phyloP scores from a whole-genome alignment of 2,888 invertebrate species.

The Caenorhabditis panamensis region DNA sequence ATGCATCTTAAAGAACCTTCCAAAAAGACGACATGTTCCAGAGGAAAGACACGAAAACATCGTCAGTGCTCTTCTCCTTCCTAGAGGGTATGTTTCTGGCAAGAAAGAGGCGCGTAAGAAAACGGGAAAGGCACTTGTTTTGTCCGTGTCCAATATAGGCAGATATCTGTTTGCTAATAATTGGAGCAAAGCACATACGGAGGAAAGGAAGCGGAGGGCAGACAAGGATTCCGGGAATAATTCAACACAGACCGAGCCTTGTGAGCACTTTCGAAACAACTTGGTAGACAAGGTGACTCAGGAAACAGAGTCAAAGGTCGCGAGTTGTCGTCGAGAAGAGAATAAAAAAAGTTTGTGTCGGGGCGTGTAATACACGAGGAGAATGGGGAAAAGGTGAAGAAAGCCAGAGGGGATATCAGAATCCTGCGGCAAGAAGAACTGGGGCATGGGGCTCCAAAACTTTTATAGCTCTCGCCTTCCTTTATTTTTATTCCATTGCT shows the following conservation, averaged over 20 bases:
- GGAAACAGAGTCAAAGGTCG: background rate
- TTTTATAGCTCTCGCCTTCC: slow-evolving; percentile 6
- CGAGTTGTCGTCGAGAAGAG: background rate
- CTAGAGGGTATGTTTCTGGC: slow-evolving; percentile 3
- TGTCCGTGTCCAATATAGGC: slow-evolving; percentile 10
- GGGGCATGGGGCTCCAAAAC: background rate
- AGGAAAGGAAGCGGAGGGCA: background rate
- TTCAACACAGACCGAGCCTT: background rate
- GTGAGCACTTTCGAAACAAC: slow-evolving; percentile 2
- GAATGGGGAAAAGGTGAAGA: background rate
- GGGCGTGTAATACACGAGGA: background rate
- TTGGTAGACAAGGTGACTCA: slow-evolving; percentile 6
- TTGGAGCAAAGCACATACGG: slow-evolving; percentile 24
- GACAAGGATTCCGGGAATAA: slow-evolving; percentile 1
- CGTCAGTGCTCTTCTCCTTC: background rate
- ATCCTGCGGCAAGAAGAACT: background rate
- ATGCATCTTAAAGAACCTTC: no score
- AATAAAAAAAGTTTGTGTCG: background rate
- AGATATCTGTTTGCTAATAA: slow-evolving; percentile 41
- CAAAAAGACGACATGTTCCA: no score
- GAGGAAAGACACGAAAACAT: no score
- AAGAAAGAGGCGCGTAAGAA: background rate
- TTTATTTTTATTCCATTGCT: background rate
- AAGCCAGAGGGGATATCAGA: background rate
- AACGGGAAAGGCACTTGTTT: slow-evolving; percentile 14